phyloP scores from a whole-genome alignment of 2,113 vertebrate genomes.

The Platysternon megacephalum region DNA sequence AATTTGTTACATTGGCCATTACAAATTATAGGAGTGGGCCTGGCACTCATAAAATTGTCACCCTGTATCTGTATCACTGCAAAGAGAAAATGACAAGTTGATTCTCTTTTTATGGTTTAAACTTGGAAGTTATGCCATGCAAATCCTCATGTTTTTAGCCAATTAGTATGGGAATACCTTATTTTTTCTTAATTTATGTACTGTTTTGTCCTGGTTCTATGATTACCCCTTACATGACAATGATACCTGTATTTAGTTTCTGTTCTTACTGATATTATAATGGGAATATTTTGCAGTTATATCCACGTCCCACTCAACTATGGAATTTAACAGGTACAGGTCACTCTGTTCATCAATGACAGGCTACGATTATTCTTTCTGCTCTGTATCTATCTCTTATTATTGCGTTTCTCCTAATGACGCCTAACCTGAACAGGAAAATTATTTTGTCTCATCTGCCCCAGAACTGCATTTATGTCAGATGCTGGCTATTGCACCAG shows the following conservation, averaged over 20 bases:
- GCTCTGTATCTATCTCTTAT: background rate
- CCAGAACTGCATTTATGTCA: background rate
- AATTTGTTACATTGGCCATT: background rate
- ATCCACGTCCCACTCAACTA: background rate
- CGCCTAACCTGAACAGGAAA: background rate
- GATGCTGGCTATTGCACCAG: background rate
- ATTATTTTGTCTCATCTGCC: background rate
- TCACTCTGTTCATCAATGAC: background rate
- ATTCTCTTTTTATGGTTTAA: background rate
- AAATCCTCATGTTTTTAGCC: background rate
- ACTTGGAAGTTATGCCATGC: background rate
- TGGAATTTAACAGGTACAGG: background rate
- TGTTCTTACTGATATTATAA: background rate
- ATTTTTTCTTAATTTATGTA: slow-evolving; percentile 15
- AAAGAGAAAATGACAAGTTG: background rate
- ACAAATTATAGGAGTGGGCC: background rate
- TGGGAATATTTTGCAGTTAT: background rate
- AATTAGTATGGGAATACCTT: background rate
- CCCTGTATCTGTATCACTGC: background rate
- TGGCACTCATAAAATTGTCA: too few species aligned
- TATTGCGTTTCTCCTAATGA: accelerated
- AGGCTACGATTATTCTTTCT: background rate
- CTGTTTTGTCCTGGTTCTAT: slow-evolving; percentile 21
- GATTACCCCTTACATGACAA: background rate
- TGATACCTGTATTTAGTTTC: slow-evolving; percentile 5